Evolutionary conservation across 1,140 invertebrate genomes (phyloP).

Genomic region (Trichogramma pretiosum): DNA sequence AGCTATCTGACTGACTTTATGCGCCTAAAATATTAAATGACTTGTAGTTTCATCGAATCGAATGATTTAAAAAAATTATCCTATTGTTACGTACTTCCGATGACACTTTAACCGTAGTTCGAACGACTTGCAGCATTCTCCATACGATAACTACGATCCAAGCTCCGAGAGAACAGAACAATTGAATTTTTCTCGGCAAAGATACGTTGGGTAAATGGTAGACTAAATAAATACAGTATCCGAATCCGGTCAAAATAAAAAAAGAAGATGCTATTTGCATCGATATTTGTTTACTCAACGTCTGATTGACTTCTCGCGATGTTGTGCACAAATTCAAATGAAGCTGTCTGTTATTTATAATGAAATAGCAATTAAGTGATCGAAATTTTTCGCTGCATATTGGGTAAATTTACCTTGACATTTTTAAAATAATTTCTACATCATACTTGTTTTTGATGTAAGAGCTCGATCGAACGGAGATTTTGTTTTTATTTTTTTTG

Average conservation of each 20-base stretch:
- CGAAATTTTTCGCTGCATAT: not conserved
- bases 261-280: constrained; percentile 20
- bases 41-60: no score
- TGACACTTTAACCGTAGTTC: constrained; percentile 1
- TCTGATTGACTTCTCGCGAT: constrained; percentile 17
- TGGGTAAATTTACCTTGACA: constrained; percentile 2
- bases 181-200: not conserved
- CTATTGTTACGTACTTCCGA: constrained; percentile 1
- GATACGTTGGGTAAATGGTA: not conserved
- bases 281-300: constrained; percentile 24
- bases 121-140: constrained; percentile 9
- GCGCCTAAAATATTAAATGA: constrained; percentile 10
- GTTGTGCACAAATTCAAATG: constrained; percentile 26
- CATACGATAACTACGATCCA: not conserved
- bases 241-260: constrained; percentile 19
- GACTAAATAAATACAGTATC: constrained; percentile 16
- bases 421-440: constrained; percentile 7
- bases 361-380: not conserved
- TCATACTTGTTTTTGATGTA: constrained; percentile 8
- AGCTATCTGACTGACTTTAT: constrained; percentile 12
- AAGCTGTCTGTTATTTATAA: constrained; percentile 22
- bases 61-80: no score
- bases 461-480: not conserved
- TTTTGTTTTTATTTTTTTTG: not conserved
- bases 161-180: not conserved